Evolutionary conservation across 2,113 vertebrate species (phyloP).

Genomic region (Nyctibius bracteatus): DNA sequence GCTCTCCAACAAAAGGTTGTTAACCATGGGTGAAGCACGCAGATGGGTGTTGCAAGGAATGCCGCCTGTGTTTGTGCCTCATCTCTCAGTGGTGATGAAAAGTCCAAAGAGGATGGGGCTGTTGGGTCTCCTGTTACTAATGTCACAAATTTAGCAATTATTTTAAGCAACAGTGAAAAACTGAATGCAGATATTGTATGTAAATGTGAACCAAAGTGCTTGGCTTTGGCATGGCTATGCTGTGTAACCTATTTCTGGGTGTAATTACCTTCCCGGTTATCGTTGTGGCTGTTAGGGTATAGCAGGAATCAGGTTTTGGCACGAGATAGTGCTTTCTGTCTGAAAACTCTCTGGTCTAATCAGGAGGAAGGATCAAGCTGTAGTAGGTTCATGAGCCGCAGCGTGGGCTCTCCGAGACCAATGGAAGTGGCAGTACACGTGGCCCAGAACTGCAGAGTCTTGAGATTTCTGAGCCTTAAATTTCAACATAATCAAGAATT

Average conservation of each 20-base stretch:
- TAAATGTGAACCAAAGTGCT: background rate
- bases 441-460: background rate
- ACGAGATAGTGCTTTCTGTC: background rate
- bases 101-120: background rate
- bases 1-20: background rate
- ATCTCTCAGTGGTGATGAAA: background rate
- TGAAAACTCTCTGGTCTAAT: background rate
- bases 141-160: background rate
- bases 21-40: background rate
- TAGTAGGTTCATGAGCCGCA: background rate
- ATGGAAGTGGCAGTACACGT: background rate
- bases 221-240: background rate
- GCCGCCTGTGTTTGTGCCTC: background rate
- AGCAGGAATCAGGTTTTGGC: conserved; percentile 15
- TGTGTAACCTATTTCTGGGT: background rate
- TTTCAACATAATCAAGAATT: background rate
- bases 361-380: background rate
- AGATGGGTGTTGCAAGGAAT: background rate
- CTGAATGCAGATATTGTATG: background rate
- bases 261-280: background rate
- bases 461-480: background rate
- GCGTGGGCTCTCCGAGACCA: accelerated
- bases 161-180: background rate
- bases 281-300: background rate
- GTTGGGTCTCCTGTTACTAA: background rate